phyloP scores from a whole-genome alignment of 2,797 vertebrate species.

The Sciaenops ocellatus region DNA sequence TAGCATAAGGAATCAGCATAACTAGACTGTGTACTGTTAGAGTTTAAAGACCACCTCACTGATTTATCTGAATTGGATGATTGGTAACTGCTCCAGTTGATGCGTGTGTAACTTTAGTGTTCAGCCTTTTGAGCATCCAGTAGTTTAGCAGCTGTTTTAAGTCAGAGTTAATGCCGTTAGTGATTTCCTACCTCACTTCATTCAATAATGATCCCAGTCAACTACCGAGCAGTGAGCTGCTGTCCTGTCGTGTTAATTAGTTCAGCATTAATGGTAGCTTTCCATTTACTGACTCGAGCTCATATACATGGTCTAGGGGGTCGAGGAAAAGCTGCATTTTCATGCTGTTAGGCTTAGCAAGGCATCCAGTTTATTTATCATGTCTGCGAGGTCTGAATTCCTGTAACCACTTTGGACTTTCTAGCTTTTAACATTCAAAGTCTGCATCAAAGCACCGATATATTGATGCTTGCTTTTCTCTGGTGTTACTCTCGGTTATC shows the following conservation, averaged over 20 bases:
- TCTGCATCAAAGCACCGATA: conserved; percentile 15
- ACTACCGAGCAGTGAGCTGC: conserved; percentile 24
- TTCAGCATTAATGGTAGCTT: conserved; percentile 49
- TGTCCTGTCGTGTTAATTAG: conserved; percentile 49
- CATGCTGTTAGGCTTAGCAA: conserved; percentile 4
- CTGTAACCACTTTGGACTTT: neutral
- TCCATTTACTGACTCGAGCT: conserved; percentile 39
- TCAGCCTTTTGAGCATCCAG: conserved; percentile 28
- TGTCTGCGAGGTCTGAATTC: conserved; percentile 25
- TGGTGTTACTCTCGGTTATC: no score
- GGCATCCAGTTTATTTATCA: conserved; percentile 20
- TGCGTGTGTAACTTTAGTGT: neutral
- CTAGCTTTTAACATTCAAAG: conserved; percentile 16
- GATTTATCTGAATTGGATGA: conserved; percentile 44
- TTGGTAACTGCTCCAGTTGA: conserved; percentile 20
- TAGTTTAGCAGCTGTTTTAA: conserved; percentile 31
- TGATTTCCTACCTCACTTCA: conserved; percentile 60
- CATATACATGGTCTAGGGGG: conserved; percentile 3
- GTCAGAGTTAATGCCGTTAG: conserved; percentile 34
- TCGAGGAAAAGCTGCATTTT: conserved; percentile 9
- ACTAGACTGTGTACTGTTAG: conserved; percentile 2
- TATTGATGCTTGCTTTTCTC: neutral
- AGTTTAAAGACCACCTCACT: conserved; percentile 14
- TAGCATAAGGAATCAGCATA: conserved; percentile 5
- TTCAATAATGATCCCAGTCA: conserved; percentile 59